Conservation (phyloP, 2,113 vertebrate genomes). For the Hypocryptadius cinnamomeus region DNA sequence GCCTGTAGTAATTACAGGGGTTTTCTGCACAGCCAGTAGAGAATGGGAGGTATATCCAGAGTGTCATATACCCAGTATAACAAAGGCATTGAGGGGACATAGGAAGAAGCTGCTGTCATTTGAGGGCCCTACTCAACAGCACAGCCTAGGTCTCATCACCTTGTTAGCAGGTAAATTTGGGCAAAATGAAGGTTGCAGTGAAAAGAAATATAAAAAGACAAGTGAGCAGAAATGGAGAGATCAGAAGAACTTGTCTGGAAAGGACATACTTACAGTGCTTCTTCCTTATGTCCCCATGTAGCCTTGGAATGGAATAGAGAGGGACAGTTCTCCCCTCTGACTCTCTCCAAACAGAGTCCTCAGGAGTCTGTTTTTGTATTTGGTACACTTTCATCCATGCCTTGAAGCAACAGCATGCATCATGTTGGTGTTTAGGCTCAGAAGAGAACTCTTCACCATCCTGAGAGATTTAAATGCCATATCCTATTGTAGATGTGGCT, state of each 20-base stretch:
- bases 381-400: neutral
- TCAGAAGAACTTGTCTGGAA: neutral
- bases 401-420: neutral
- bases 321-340: neutral
- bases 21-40: neutral
- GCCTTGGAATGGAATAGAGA: neutral
- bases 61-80: neutral
- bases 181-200: neutral
- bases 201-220: neutral
- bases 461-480: neutral
- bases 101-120: neutral
- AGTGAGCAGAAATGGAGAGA: neutral
- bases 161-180: neutral
- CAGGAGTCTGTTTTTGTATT: neutral
- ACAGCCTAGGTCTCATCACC: neutral
- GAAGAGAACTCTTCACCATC: neutral
- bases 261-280: neutral
- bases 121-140: neutral
- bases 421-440: neutral
- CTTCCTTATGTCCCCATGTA: neutral
- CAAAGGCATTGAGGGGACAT: neutral
- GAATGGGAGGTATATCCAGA: neutral
- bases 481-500: neutral
- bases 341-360: neutral
- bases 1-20: neutral